Evolutionary conservation across 2,113 vertebrate species (phyloP).

Genomic region (Xenopus borealis): DNA sequence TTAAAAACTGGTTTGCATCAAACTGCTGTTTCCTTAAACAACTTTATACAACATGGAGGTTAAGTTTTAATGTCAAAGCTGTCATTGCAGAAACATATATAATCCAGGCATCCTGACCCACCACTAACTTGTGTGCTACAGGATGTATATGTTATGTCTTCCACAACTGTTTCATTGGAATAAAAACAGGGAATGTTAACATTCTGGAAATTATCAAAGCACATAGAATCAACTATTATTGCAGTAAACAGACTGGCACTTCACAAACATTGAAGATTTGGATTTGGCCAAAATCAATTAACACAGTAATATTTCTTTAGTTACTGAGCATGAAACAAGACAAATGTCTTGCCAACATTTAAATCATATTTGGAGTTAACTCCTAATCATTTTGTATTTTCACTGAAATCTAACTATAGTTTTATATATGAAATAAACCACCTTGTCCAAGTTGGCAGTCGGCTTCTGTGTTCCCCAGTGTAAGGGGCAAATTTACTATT

Average conservation of each 20-base stretch:
- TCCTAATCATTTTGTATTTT: too few species aligned
- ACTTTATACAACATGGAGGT: conserved; percentile 64
- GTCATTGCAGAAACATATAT: conserved; percentile 71
- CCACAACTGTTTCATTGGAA: conserved; percentile 67
- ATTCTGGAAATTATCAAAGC: conserved; percentile 85
- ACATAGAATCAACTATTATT: neutral
- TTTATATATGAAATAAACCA: too few species aligned
- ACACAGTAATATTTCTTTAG: too few species aligned
- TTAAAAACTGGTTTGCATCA: conserved; percentile 73
- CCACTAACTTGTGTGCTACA: conserved; percentile 58
- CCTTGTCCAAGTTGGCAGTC: too few species aligned
- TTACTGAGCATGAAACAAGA: too few species aligned
- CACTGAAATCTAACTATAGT: too few species aligned
- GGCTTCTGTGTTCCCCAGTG: too few species aligned
- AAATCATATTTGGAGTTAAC: too few species aligned
- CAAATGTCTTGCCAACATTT: too few species aligned
- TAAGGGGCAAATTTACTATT: too few species aligned
- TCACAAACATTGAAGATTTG: neutral
- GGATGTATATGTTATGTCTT: conserved; percentile 84
- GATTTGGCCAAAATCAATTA: too few species aligned
- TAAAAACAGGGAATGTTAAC: conserved; percentile 73
- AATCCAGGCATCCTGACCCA: conserved; percentile 80
- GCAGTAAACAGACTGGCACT: neutral
- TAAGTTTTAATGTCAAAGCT: conserved; percentile 70
- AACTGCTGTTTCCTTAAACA: conserved; percentile 69